phyloP scores from a whole-genome alignment of 1,140 invertebrate genomes.

The Hycleus cichorii region DNA sequence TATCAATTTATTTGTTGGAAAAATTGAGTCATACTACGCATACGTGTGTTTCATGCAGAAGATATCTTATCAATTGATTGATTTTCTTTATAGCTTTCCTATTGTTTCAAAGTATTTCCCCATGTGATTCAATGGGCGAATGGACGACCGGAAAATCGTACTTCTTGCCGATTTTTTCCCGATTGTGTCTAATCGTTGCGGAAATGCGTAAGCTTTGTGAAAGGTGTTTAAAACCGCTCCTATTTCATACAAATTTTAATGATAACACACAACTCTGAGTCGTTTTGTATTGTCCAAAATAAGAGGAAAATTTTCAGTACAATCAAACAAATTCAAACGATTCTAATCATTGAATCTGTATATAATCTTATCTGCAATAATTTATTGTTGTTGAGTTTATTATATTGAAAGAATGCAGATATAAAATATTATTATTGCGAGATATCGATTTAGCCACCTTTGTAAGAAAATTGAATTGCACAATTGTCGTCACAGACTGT shows the following conservation, averaged over 20 bases:
- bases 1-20: too few species aligned
- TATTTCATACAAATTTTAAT: background rate
- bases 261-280: background rate
- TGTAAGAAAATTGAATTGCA: background rate
- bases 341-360: slow-evolving; percentile 6
- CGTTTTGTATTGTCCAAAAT: background rate
- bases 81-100: too few species aligned
- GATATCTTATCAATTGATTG: too few species aligned
- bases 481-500: slow-evolving; percentile 5
- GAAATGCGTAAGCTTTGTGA: background rate
- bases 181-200: background rate
- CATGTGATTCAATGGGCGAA: too few species aligned
- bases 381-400: slow-evolving; percentile 8
- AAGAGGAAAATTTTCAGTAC: background rate
- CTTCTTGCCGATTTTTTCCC: background rate
- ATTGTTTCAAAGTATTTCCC: too few species aligned
- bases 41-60: too few species aligned
- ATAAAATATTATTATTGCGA: slow-evolving; percentile 1
- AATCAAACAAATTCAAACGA: background rate
- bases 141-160: background rate
- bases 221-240: slow-evolving; percentile 1
- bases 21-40: too few species aligned
- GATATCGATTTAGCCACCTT: slow-evolving; percentile 3
- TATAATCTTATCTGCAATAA: slow-evolving; percentile 11
- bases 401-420: slow-evolving; percentile 8